Conservation (phyloP, 2,888 invertebrate species). For the Idaea biselata region DNA sequence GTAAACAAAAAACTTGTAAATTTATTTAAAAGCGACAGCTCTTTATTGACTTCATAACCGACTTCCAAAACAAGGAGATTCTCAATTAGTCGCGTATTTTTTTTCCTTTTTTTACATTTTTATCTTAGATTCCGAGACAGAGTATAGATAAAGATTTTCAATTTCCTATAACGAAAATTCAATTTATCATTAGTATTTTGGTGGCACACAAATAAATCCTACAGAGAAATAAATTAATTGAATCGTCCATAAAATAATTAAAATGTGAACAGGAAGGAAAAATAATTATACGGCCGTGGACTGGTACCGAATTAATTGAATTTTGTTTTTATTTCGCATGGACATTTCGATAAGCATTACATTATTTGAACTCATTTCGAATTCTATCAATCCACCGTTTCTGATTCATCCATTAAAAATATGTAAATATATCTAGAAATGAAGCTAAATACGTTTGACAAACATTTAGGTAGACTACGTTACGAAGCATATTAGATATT, state of each 20-base stretch:
- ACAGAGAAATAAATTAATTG: background rate
- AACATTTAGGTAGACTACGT: background rate
- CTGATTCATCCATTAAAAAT: background rate
- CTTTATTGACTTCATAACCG: too few species aligned
- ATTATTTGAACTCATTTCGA: background rate
- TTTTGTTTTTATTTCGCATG: background rate
- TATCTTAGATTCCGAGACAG: too few species aligned
- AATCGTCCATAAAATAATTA: too few species aligned
- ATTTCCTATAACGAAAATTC: background rate
- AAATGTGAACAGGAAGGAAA: too few species aligned
- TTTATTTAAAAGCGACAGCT: too few species aligned
- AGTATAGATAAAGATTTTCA: too few species aligned
- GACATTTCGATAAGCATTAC: background rate
- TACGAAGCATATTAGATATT: background rate
- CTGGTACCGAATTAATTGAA: background rate
- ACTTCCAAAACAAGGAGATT: too few species aligned
- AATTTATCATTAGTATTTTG: background rate
- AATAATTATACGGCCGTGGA: background rate
- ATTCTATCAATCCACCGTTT: background rate
- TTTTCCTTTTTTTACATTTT: too few species aligned
- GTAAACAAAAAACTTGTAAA: too few species aligned
- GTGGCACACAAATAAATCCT: background rate
- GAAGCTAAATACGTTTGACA: background rate
- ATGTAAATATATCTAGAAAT: too few species aligned
- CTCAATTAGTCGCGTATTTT: too few species aligned